Percentiles rank a stretch among this genome's conserved stretches.
Evolutionary conservation across 2,888 invertebrate species (phyloP).

Genomic region (Drosophila colorata): DNA sequence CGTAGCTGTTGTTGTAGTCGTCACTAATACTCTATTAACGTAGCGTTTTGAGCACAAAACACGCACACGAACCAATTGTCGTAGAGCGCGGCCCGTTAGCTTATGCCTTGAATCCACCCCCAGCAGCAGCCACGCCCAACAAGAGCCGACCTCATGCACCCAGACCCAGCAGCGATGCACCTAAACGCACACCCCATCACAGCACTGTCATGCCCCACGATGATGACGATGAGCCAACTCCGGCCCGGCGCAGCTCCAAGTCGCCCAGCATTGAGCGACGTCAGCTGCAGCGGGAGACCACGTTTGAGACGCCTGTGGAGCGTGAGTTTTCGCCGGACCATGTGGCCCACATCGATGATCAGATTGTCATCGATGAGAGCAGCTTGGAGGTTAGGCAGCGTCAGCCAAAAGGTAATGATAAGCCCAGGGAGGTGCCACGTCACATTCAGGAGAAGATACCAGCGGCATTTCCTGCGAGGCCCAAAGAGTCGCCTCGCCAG

Average conservation of each 20-base stretch:
- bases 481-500: conserved; percentile 33
- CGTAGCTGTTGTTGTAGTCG: conserved; percentile 42
- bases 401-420: conserved; percentile 19
- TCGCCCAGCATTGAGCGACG: conserved; percentile 69
- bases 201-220: conserved; percentile 27
- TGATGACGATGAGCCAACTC: conserved; percentile 26
- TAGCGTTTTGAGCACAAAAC: conserved; percentile 29
- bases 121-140: conserved; percentile 54
- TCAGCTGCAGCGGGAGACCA: conserved; percentile 69
- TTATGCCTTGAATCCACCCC: conserved; percentile 62
- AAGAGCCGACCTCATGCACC: conserved; percentile 65
- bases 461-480: conserved; percentile 7
- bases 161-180: conserved; percentile 46
- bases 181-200: conserved; percentile 58
- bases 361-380: conserved; percentile 57
- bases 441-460: conserved; percentile 31
- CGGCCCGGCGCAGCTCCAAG: conserved; percentile 59
- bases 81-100: conserved; percentile 44
- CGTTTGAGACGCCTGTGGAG: conserved; percentile 62
- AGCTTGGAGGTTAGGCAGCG: conserved; percentile 21
- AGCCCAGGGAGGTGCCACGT: conserved; percentile 3
- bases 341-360: conserved; percentile 50
- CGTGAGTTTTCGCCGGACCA: conserved; percentile 46
- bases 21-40: conserved; percentile 62
- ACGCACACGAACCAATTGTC: conserved; percentile 25